Conservation (phyloP, 2,797 vertebrate species). For the Myotis daubentonii region DNA sequence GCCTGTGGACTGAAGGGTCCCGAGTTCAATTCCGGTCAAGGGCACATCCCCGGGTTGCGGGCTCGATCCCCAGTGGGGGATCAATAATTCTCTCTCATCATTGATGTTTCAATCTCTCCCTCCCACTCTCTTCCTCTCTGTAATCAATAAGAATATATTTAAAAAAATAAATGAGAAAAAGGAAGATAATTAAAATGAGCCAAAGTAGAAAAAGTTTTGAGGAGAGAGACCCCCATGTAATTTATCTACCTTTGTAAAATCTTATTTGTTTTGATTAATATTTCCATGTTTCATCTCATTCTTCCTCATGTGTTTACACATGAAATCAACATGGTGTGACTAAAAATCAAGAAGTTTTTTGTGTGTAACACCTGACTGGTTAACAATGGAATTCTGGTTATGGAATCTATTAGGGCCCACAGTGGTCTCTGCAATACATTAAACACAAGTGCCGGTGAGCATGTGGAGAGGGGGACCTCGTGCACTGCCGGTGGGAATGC, state of each 20-base stretch:
- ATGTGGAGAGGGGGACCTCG: background rate
- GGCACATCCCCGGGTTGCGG: background rate
- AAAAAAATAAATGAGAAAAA: background rate
- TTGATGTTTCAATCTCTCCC: background rate
- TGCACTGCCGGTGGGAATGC: background rate
- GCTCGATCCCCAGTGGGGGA: background rate
- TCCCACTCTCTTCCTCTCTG: background rate
- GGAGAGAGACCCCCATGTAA: background rate
- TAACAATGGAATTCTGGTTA: constrained; percentile 78
- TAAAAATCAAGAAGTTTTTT: constrained; percentile 80
- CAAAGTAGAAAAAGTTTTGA: background rate
- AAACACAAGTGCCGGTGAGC: background rate
- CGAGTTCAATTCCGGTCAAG: background rate
- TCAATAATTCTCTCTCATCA: background rate
- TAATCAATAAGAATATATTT: background rate
- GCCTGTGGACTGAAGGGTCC: background rate
- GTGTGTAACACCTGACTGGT: constrained; percentile 73
- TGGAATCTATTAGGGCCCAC: constrained; percentile 75
- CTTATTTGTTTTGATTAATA: constrained; percentile 44
- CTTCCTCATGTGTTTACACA: constrained; percentile 59
- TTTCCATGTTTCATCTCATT: constrained; percentile 68
- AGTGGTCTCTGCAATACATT: background rate
- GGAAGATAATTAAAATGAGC: constrained; percentile 1
- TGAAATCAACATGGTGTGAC: constrained; percentile 70
- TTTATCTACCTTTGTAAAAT: constrained; percentile 36